These are phyloP conservation scores for Diaprepes abbreviatus DNA, from an alignment of 2,888 invertebrate genomes.

Conservation along the genomic window DNA sequence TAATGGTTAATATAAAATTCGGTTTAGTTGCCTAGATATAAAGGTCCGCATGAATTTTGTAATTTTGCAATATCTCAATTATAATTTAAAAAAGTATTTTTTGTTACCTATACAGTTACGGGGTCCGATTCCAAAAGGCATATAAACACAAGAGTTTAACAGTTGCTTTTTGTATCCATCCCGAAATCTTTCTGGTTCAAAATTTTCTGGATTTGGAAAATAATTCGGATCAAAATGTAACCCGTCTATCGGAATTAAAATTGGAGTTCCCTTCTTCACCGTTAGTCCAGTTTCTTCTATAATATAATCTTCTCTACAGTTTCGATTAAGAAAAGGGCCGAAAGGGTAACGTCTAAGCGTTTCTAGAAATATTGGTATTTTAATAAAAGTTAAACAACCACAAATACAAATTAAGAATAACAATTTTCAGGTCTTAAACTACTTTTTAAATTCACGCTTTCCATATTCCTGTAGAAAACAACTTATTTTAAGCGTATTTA, in stretches of 20 bases:
- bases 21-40: no score
- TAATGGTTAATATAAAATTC: no score
- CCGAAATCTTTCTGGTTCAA: constrained; percentile 67
- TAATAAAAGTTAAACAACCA: no score
- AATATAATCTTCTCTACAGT: constrained; percentile 59
- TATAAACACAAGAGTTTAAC: constrained; percentile 53
- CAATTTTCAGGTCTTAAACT: no score
- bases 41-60: no score
- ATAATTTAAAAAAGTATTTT: no score
- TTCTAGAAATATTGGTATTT: no score
- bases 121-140: constrained; percentile 65
- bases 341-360: constrained; percentile 67
- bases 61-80: no score
- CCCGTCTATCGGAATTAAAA: constrained; percentile 64
- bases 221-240: constrained; percentile 63
- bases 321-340: constrained; percentile 60
- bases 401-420: no score
- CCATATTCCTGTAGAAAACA: no score
- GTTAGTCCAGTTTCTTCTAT: constrained; percentile 63
- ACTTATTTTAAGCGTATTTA: no score
- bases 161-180: constrained; percentile 59
- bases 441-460: no score
- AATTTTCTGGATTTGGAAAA: constrained; percentile 66
- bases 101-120: constrained; percentile 63
- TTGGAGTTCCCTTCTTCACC: constrained; percentile 64